A percentile compares a stretch with the other conserved stretches of the same genome.
Conservation (phyloP, 1,140 invertebrate genomes). For the Riptortus pedestris region DNA sequence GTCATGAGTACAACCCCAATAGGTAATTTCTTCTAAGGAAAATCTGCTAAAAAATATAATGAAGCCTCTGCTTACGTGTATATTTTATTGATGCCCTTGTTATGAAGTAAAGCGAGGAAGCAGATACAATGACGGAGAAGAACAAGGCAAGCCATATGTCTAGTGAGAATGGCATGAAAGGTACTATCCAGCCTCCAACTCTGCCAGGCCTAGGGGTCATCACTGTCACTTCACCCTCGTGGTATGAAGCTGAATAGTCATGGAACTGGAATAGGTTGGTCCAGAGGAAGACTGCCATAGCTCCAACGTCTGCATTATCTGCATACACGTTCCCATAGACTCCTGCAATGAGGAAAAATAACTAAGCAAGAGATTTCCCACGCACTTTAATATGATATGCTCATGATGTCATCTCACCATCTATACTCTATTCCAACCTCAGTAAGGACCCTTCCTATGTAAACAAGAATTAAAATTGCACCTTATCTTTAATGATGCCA, state of each 20-base stretch:
- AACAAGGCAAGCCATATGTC: conserved; percentile 25
- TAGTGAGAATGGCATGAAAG: conserved; percentile 26
- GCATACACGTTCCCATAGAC: neutral
- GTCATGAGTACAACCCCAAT: too few relatives aligned
- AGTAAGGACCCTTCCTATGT: too few relatives aligned
- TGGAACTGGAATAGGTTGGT: neutral
- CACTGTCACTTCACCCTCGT: conserved; percentile 40
- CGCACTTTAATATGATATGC: too few relatives aligned
- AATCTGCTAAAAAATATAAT: too few relatives aligned
- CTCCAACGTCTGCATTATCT: conserved; percentile 23
- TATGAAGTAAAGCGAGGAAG: conserved; percentile 14
- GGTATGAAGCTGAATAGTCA: conserved; percentile 16
- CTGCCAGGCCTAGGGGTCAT: conserved; percentile 42
- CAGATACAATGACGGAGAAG: conserved; percentile 15
- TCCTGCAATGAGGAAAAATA: too few relatives aligned
- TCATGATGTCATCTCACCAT: too few relatives aligned
- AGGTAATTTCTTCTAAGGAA: too few relatives aligned
- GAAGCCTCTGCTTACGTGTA: too few relatives aligned
- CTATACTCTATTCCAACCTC: too few relatives aligned
- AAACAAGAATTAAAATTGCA: too few relatives aligned
- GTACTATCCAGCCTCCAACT: conserved; percentile 24
- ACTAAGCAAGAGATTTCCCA: too few relatives aligned
- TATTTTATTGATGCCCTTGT: conserved; percentile 22
- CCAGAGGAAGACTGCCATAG: conserved; percentile 18
- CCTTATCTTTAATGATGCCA: too few relatives aligned